phyloP scores from a whole-genome alignment of 2,797 vertebrate genomes.

The Enteromius anoplus region DNA sequence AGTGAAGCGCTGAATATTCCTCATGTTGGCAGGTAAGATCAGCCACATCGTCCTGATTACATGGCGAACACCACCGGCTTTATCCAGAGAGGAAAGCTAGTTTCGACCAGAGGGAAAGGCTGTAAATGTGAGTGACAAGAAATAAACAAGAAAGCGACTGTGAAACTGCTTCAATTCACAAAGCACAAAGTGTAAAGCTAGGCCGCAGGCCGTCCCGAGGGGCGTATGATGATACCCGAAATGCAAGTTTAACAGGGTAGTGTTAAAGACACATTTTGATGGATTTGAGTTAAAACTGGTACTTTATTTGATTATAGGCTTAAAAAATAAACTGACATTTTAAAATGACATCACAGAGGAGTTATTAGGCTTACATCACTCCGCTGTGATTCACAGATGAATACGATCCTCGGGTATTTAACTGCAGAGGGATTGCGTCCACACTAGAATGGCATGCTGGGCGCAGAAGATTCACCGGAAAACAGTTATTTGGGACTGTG shows the following conservation, averaged over 20 bases:
- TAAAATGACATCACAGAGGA: neutral
- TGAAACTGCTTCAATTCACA: conserved; percentile 22
- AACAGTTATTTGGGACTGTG: neutral
- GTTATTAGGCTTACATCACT: conserved; percentile 10
- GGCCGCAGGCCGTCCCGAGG: conserved; percentile 5
- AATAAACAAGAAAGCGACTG: conserved; percentile 37
- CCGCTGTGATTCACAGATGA: conserved; percentile 12
- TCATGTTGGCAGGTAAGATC: conserved; percentile 17
- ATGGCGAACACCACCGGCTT: neutral
- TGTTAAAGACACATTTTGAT: neutral
- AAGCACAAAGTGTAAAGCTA: conserved; percentile 24
- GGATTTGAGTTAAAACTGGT: neutral
- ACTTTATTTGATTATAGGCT: neutral
- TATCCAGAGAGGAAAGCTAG: neutral
- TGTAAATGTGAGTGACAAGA: conserved; percentile 39
- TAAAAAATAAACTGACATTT: neutral
- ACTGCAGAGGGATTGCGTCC: neutral
- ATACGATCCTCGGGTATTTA: conserved; percentile 18
- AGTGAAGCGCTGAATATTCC: conserved; percentile 1
- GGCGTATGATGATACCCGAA: neutral
- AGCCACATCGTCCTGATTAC: neutral
- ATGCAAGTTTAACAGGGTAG: neutral
- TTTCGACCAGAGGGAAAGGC: neutral
- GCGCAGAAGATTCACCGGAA: conserved; percentile 25
- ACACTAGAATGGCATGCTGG: conserved; percentile 5